Evolutionary conservation across 2,888 invertebrate genomes (phyloP).

Genomic region (Limnephilus rhombicus): DNA sequence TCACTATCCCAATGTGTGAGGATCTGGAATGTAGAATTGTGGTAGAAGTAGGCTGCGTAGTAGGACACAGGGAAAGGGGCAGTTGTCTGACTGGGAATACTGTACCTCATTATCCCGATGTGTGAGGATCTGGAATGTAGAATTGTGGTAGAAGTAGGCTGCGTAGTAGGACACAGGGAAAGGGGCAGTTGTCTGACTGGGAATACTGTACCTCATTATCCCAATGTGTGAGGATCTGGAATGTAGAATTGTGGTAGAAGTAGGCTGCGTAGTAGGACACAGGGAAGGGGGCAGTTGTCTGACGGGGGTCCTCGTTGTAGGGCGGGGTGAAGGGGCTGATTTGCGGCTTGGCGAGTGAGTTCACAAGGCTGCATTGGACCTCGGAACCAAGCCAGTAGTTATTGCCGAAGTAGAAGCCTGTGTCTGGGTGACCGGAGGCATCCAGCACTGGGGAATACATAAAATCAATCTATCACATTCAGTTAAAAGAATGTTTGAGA

Average conservation of each 20-base stretch:
- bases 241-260: constrained; percentile 72
- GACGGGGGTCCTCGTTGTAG: constrained; percentile 70
- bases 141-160: too few species aligned
- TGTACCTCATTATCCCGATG: too few species aligned
- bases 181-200: too few species aligned
- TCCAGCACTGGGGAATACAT: constrained; percentile 73
- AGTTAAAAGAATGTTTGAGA: too few species aligned
- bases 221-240: constrained; percentile 68
- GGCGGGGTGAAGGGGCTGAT: constrained; percentile 69
- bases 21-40: too few species aligned
- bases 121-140: too few species aligned
- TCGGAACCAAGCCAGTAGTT: constrained; percentile 80
- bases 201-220: constrained; percentile 55
- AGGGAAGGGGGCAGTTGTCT: constrained; percentile 71
- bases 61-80: too few species aligned
- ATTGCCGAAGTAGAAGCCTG: constrained; percentile 79
- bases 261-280: constrained; percentile 72
- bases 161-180: too few species aligned
- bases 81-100: too few species aligned
- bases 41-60: too few species aligned
- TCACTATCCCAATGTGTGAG: too few species aligned
- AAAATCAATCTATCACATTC: too few species aligned
- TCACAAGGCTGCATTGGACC: constrained; percentile 74
- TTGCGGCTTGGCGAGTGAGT: constrained; percentile 68
- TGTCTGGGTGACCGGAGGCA: constrained; percentile 77